These are phyloP conservation scores for Ichneumoninae sp. DNA, from an alignment of 2,888 invertebrate genomes.

Conservation along the genomic window DNA sequence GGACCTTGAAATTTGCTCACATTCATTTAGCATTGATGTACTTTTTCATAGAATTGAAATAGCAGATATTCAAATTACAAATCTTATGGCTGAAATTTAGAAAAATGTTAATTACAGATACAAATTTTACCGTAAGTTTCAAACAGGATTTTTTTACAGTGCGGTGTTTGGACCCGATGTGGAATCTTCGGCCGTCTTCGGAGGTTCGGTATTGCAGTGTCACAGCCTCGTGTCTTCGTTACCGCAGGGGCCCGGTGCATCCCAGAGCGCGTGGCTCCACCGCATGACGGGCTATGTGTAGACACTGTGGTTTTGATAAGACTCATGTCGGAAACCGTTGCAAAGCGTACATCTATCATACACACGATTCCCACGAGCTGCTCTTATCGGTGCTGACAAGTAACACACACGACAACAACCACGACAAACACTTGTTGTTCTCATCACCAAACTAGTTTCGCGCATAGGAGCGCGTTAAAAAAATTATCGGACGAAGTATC, in stretches of 20 bases:
- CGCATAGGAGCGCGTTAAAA: too few relatives aligned
- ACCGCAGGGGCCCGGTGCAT: not conserved
- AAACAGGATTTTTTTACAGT: too few relatives aligned
- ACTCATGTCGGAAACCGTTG: conserved; percentile 25
- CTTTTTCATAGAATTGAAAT: too few relatives aligned
- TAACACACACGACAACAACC: conserved; percentile 16
- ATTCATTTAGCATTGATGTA: too few relatives aligned
- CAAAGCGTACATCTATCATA: conserved; percentile 11
- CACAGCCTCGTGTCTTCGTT: not conserved
- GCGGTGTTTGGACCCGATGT: not conserved
- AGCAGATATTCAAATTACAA: too few relatives aligned
- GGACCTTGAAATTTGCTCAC: too few relatives aligned
- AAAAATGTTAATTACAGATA: too few relatives aligned
- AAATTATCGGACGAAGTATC: too few relatives aligned
- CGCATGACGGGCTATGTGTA: not conserved
- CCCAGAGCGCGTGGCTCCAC: not conserved
- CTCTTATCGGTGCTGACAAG: conserved; percentile 30
- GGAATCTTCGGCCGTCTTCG: not conserved
- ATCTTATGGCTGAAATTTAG: too few relatives aligned
- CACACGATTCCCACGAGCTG: conserved; percentile 9
- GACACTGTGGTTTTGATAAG: conserved; percentile 26
- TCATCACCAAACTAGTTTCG: too few relatives aligned
- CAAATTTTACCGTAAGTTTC: too few relatives aligned
- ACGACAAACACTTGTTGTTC: conserved; percentile 3
- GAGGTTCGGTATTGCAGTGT: not conserved